Conservation (phyloP, 2,888 invertebrate genomes). For the Pterostichus niger region DNA sequence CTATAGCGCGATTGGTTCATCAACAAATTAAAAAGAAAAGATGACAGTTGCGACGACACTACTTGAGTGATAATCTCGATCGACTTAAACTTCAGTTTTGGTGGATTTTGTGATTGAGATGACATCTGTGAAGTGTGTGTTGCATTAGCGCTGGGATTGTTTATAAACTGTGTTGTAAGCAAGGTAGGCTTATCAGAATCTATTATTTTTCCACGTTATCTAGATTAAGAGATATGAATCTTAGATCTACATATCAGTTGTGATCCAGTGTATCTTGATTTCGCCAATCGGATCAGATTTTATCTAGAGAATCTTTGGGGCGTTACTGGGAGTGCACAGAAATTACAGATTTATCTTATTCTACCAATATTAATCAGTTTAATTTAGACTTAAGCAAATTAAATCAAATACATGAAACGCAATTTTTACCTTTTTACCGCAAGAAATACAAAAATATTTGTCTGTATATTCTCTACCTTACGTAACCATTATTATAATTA, state of each 20-base stretch:
- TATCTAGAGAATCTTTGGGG: background rate
- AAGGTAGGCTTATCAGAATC: conserved; percentile 50
- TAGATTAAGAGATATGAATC: conserved; percentile 30
- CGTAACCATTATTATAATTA: too few species aligned
- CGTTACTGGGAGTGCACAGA: too few species aligned
- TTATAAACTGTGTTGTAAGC: conserved; percentile 50
- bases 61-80: conserved; percentile 46
- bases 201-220: background rate
- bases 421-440: too few species aligned
- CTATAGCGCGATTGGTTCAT: conserved; percentile 57
- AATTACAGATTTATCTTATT: too few species aligned
- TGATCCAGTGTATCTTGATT: background rate
- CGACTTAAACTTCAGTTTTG: conserved; percentile 34
- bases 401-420: too few species aligned
- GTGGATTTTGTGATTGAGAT: conserved; percentile 60
- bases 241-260: background rate
- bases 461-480: too few species aligned
- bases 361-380: too few species aligned
- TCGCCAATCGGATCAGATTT: background rate
- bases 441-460: too few species aligned
- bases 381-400: too few species aligned
- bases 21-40: conserved; percentile 43
- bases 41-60: conserved; percentile 24
- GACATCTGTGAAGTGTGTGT: conserved; percentile 65
- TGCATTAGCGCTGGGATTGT: conserved; percentile 63